phyloP scores from a whole-genome alignment of 1,140 invertebrate species.

The Nixonia krombeini region DNA sequence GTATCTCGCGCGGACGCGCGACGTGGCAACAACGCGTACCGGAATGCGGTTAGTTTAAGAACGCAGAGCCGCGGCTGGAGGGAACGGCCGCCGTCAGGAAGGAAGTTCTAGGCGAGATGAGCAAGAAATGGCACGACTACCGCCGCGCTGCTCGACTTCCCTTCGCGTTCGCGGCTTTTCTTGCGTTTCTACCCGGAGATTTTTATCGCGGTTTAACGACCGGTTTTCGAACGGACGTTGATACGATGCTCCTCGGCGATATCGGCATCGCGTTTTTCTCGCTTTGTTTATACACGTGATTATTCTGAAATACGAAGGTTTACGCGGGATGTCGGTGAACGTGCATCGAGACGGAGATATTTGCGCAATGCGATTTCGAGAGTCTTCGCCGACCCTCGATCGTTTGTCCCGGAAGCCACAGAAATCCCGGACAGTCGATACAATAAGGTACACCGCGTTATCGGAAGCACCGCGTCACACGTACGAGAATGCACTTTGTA shows the following conservation, averaged over 20 bases:
- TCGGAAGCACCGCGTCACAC: constrained; percentile 37
- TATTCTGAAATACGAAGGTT: background rate
- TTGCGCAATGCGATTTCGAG: constrained; percentile 48
- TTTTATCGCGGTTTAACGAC: no score
- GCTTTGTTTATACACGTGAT: no score
- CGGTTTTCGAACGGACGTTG: no score
- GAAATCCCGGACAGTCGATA: constrained; percentile 61
- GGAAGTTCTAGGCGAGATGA: constrained; percentile 50
- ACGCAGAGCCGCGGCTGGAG: constrained; percentile 39
- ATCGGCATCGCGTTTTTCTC: background rate
- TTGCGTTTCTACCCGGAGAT: constrained; percentile 11
- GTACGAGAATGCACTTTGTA: constrained; percentile 2
- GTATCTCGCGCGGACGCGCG: constrained; percentile 40
- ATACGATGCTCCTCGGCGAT: no score
- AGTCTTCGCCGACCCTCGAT: constrained; percentile 65
- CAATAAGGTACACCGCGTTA: constrained; percentile 39
- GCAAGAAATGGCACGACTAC: constrained; percentile 36
- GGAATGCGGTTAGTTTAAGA: constrained; percentile 60
- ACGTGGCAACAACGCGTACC: constrained; percentile 56
- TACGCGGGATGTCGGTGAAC: constrained; percentile 37
- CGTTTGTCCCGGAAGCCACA: constrained; percentile 64
- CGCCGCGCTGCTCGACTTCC: constrained; percentile 29
- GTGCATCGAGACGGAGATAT: constrained; percentile 58
- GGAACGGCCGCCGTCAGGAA: constrained; percentile 56
- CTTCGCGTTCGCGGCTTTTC: constrained; percentile 1